Evolutionary conservation across 2,113 vertebrate species (phyloP).

Genomic region (Coregonus clupeaformis): DNA sequence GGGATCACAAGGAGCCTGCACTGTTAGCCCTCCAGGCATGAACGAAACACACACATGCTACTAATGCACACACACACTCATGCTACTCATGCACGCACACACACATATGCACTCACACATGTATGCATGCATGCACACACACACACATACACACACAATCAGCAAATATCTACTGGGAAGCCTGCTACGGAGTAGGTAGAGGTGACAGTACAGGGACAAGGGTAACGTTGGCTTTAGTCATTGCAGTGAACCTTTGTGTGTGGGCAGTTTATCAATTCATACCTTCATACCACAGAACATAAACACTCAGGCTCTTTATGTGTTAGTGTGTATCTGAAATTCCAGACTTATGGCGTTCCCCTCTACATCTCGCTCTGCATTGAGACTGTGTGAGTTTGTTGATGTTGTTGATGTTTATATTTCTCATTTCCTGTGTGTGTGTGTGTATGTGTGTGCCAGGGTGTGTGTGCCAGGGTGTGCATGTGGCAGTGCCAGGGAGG

Average conservation of each 20-base stretch:
- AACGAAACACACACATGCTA: slow-evolving; percentile 13
- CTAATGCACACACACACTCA: neutral
- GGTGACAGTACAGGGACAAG: too few species aligned
- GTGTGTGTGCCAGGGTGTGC: neutral
- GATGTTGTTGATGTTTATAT: too few species aligned
- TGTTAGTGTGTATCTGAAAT: neutral
- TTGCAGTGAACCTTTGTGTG: too few species aligned
- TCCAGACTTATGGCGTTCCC: too few species aligned
- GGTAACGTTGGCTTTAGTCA: too few species aligned
- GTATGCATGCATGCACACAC: neutral
- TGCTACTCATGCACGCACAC: neutral
- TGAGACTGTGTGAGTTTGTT: too few species aligned
- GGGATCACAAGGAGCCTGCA: slow-evolving; percentile 6
- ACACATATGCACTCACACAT: neutral
- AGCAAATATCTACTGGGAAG: neutral
- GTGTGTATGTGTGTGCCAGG: slow-evolving; percentile 2
- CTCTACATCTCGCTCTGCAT: too few species aligned
- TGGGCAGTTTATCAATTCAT: too few species aligned
- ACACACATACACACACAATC: neutral
- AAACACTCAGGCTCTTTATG: neutral
- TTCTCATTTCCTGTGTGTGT: neutral
- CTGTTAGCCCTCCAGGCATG: slow-evolving; percentile 3
- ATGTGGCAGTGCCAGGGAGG: neutral
- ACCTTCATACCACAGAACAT: neutral
- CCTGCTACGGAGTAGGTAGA: too few species aligned